A percentile compares a stretch with the other conserved stretches of the same genome.
Evolutionary conservation across 1,140 invertebrate genomes (phyloP).

Genomic region (Ips typographus): DNA sequence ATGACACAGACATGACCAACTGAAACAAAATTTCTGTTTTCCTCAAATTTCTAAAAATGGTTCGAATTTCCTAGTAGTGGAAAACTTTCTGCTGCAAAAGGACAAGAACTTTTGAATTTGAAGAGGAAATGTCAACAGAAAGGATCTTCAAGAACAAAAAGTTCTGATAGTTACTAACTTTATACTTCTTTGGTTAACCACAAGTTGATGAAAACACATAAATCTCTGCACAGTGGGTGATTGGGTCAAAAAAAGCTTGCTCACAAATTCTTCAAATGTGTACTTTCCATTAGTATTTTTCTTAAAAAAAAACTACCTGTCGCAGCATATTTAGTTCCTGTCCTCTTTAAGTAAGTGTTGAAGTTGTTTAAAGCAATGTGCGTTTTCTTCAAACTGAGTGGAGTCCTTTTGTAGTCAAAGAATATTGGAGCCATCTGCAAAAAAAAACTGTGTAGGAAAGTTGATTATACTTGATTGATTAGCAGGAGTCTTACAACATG

Average conservation of each 20-base stretch:
- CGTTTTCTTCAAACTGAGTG: constrained; percentile 64
- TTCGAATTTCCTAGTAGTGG: too few species aligned
- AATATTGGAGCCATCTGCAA: constrained; percentile 70
- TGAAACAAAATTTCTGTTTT: too few species aligned
- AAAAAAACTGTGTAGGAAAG: background rate
- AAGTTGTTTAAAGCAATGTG: constrained; percentile 66
- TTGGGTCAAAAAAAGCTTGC: background rate
- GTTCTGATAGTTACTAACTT: too few species aligned
- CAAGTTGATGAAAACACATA: background rate
- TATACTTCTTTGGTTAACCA: too few species aligned
- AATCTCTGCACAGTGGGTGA: background rate
- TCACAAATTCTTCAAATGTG: background rate
- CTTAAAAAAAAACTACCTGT: constrained; percentile 49
- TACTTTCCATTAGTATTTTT: background rate
- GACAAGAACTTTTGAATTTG: too few species aligned
- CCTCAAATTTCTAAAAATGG: too few species aligned
- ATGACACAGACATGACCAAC: too few species aligned
- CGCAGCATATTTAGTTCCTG: constrained; percentile 66
- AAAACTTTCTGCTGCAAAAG: too few species aligned
- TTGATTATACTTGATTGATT: background rate
- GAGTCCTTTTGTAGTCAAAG: constrained; percentile 68
- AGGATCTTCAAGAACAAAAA: too few species aligned
- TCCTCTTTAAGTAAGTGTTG: constrained; percentile 64
- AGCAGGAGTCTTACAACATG: constrained; percentile 47
- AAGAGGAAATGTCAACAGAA: too few species aligned